phyloP scores from a whole-genome alignment of 53 echinoderm and acorn worm genomes.

The Arbacia lixula region DNA sequence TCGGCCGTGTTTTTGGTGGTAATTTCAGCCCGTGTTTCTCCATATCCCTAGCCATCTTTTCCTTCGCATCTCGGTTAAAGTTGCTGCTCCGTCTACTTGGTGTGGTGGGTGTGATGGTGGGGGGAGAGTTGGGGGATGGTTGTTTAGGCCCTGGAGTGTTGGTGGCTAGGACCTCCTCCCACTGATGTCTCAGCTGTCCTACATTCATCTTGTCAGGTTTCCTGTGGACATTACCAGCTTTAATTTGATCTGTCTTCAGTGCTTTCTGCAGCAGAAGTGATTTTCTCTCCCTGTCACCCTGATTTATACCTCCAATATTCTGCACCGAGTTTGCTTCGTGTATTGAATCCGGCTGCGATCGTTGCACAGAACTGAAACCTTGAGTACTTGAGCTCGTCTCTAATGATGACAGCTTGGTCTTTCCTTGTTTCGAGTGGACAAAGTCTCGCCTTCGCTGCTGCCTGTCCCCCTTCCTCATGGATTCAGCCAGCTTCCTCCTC shows the following conservation, averaged over 20 bases:
- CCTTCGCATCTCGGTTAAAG: not conserved
- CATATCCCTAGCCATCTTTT: not conserved
- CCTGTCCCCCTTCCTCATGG: not conserved
- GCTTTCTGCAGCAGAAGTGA: constrained; percentile 6
- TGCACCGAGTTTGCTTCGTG: constrained; percentile 19
- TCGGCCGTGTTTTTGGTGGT: constrained; percentile 28
- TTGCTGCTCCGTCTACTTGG: constrained; percentile 14
- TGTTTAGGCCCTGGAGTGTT: constrained; percentile 12
- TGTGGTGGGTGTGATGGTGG: not conserved
- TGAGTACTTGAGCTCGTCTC: too few species aligned
- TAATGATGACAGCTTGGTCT: not conserved
- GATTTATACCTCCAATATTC: not conserved
- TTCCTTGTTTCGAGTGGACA: not conserved
- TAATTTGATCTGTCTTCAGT: not conserved
- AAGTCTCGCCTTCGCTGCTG: constrained; percentile 15
- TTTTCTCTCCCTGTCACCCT: constrained; percentile 9
- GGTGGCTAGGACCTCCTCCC: constrained; percentile 33
- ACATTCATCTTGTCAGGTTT: not conserved
- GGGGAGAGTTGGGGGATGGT: too few species aligned
- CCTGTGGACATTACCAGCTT: not conserved
- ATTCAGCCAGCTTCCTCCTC: constrained; percentile 6
- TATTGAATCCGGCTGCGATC: not conserved
- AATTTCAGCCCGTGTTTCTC: not conserved
- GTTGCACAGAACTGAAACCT: too few species aligned
- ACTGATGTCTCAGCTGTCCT: constrained; percentile 29